phyloP scores from a whole-genome alignment of 2,113 vertebrate species.

The Triplophysa rosa region DNA sequence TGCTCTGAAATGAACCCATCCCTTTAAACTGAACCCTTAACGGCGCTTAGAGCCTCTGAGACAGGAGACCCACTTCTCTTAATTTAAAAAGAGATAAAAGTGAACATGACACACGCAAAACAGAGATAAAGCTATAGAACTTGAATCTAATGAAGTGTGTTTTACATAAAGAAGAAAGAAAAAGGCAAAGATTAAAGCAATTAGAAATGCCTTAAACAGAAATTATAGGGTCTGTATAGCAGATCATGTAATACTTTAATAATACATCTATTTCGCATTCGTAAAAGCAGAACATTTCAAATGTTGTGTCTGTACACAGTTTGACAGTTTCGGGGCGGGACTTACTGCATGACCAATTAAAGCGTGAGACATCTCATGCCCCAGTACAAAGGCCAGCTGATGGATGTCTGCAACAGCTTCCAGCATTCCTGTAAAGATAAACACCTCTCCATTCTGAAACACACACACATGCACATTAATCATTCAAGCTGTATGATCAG shows the following conservation, averaged over 20 bases:
- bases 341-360: conserved; percentile 90
- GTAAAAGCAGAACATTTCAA: background rate
- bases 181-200: background rate
- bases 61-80: background rate
- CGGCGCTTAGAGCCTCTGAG: conserved; percentile 24
- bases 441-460: conserved; percentile 87
- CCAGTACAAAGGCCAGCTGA: conserved; percentile 87
- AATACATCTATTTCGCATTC: background rate
- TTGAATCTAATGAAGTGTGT: conserved; percentile 29
- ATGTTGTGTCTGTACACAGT: background rate
- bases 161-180: conserved; percentile 19
- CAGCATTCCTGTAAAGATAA: conserved; percentile 93
- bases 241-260: background rate
- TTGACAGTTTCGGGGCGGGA: conserved; percentile 44
- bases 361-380: conserved; percentile 93
- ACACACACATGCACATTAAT: conserved; percentile 45
- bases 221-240: background rate
- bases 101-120: conserved; percentile 31
- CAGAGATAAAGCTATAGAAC: conserved; percentile 26
- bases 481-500: conserved; percentile 8
- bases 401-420: conserved; percentile 80
- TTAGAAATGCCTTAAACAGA: background rate
- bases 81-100: conserved; percentile 44
- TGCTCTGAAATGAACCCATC: conserved; percentile 55
- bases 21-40: conserved; percentile 40